Evolutionary conservation across 2,888 invertebrate species (phyloP), one percentile per base, ranked within the genome.

Genomic region (Torymus aiolomorphi): DNA sequence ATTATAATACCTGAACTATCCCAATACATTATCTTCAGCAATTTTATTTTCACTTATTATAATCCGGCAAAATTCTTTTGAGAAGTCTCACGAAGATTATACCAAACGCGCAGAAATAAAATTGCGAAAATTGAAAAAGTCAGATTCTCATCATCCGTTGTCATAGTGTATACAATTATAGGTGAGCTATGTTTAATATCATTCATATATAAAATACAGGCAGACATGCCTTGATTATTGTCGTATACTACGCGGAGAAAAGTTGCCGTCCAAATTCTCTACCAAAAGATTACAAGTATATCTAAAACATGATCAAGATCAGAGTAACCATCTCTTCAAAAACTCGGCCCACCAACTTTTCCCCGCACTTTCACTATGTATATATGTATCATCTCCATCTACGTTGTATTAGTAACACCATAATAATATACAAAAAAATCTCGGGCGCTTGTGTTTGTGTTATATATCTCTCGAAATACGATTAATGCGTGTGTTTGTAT

Each of bases 131-230:
- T 71, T 14, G 24, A 52, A 5, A 12, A 49, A 61, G 13, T 70
- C 65, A 74, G 72, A 74, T 75, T 75, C 77, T 77, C 80, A 71
- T 71, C 66, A 66, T 69, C 52, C 20, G 59, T 10, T 67, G 61
- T 73, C 59, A 63, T 63, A 76, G 12, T n/a, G 42, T 42, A 10
- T 2, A 61, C 14, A 51, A 61, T 5, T 51, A 59, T 42, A 61
- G 42, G 42, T 42, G 42, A 42, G 5, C 5, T 42, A 42, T 42
- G 42, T 42, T 51, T 20, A 69, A 31, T 62, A 42, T 42, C 56
- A 54, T 69, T n/a, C 8, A 42, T 62, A 69, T 69, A 54, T 69
- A 66, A 66, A 73, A 57, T 16, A 56, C 13, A 54, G 24, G 56
- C 56, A 42, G 42, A 57, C 18, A 14, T 57, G 69, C 42, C 57